These are phyloP conservation scores for Crocidura indochinensis DNA, from an alignment of 2,797 vertebrate genomes.

Conservation along the genomic window DNA sequence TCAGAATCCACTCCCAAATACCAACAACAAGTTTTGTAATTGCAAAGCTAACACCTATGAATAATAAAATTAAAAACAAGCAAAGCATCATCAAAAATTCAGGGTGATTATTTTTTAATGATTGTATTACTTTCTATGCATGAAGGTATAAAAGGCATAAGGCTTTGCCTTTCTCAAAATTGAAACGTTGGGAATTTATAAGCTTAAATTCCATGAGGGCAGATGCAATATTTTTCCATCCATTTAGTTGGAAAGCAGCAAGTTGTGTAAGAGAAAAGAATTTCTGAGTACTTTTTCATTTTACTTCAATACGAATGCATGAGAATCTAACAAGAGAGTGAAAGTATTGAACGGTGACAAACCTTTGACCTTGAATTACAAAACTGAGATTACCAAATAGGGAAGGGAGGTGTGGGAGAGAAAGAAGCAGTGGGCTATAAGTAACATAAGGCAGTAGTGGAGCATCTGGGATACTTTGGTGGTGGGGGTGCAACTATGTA, in stretches of 20 bases:
- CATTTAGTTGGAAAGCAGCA: slow-evolving; percentile 18
- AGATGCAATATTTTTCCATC: slow-evolving; percentile 37
- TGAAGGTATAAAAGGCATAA: slow-evolving; percentile 28
- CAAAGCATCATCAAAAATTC: slow-evolving; percentile 80
- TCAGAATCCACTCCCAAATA: slow-evolving; percentile 80
- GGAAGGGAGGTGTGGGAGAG: too few species aligned
- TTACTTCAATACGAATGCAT: not conserved
- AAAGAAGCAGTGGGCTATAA: too few species aligned
- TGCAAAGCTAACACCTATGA: slow-evolving; percentile 80
- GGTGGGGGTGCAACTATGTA: too few species aligned
- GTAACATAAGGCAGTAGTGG: too few species aligned
- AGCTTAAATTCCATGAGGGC: not conserved
- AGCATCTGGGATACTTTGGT: too few species aligned
- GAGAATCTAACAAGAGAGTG: not conserved
- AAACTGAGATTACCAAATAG: too few species aligned
- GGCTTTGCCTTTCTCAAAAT: slow-evolving; percentile 59
- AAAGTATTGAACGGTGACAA: too few species aligned
- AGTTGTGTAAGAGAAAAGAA: not conserved
- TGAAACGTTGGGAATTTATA: slow-evolving; percentile 58
- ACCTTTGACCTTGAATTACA: too few species aligned
- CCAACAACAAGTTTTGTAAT: slow-evolving; percentile 72
- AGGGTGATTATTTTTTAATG: slow-evolving; percentile 86
- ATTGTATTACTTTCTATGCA: slow-evolving; percentile 57
- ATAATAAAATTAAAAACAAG: slow-evolving; percentile 82
- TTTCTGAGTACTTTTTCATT: not conserved